These are phyloP conservation scores for Mesochorus sp. DNA, from an alignment of 2,888 invertebrate genomes.

Conservation along the genomic window DNA sequence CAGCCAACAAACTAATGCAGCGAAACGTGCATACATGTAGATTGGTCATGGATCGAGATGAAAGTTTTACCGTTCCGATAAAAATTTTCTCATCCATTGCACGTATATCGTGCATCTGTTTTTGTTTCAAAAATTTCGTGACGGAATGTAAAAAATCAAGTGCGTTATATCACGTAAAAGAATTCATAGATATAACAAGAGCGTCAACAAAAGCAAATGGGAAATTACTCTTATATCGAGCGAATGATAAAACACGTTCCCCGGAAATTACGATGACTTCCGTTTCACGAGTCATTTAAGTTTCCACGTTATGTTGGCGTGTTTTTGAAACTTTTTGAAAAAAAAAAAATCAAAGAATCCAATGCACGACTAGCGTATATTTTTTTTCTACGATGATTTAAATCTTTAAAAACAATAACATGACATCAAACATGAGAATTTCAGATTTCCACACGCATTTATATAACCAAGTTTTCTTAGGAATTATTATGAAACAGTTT, in stretches of 20 bases:
- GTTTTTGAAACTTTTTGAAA: neutral
- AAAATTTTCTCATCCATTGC: neutral
- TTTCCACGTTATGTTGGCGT: neutral
- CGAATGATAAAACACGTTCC: slow-evolving; percentile 4
- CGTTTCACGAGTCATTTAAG: neutral
- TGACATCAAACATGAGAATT: no score
- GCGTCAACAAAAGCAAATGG: neutral
- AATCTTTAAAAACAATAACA: no score
- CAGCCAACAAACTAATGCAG: slow-evolving; percentile 5
- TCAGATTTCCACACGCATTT: no score
- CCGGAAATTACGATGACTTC: slow-evolving; percentile 56
- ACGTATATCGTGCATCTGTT: neutral
- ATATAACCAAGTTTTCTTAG: no score
- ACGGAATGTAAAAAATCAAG: neutral
- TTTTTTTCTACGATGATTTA: no score
- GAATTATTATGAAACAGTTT: no score
- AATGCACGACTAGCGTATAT: no score
- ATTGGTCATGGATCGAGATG: slow-evolving; percentile 36
- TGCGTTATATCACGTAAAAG: slow-evolving; percentile 30
- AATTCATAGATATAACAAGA: neutral
- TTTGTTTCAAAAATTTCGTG: neutral
- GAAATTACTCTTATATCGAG: slow-evolving; percentile 36
- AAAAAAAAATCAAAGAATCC: no score
- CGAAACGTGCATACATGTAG: neutral
- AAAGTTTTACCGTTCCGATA: slow-evolving; percentile 41